These are phyloP conservation scores for Glandiceps talaboti DNA, from an alignment of 53 echinoderm and acorn worm genomes.

Conservation along the genomic window DNA sequence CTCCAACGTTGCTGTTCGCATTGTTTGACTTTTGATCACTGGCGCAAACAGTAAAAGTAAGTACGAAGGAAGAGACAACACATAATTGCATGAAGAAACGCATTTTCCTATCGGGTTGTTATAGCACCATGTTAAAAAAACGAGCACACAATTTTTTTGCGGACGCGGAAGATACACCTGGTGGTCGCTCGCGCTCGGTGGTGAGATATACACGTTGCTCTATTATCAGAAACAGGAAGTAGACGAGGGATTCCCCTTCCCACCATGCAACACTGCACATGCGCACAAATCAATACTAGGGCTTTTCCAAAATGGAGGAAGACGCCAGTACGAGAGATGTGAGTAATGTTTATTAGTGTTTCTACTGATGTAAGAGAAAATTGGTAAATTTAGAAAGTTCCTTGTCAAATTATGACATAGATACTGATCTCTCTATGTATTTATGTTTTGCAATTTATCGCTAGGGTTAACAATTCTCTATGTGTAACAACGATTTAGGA, in stretches of 20 bases:
- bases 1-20: neutral
- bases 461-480: too few species aligned
- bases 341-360: neutral
- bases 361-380: too few species aligned
- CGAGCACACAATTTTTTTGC: too few species aligned
- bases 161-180: neutral
- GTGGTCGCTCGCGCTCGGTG: neutral
- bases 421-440: too few species aligned
- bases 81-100: neutral
- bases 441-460: too few species aligned
- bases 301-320: neutral
- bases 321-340: neutral
- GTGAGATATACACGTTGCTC: neutral
- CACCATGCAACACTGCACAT: neutral
- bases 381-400: too few species aligned
- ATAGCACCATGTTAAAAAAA: neutral
- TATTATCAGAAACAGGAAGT: neutral
- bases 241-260: neutral
- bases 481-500: too few species aligned
- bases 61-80: neutral
- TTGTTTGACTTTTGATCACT: neutral
- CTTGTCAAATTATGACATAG: too few species aligned
- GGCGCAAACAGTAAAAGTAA: neutral
- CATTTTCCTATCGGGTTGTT: neutral
- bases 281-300: neutral